Evolutionary conservation across 2,888 invertebrate genomes (phyloP), one percentile per base, ranked within the genome.

Genomic region (Agrochola litura): DNA sequence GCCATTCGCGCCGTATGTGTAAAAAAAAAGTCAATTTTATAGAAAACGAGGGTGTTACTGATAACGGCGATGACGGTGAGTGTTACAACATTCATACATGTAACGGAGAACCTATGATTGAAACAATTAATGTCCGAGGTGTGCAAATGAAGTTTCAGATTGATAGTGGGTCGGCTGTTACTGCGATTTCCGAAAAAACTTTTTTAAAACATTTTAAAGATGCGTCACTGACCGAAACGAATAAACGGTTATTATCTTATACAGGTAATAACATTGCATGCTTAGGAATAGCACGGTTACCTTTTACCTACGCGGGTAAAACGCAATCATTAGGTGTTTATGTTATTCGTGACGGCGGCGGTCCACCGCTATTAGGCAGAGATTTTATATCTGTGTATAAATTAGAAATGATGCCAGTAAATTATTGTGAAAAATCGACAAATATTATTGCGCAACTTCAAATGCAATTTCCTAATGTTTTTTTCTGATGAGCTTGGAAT

Each of bases 131-230:
- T 60, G 25, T 60, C 14, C 58, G 6, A 25, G 58, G 58, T 6
- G 58, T 58, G n/a, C 58, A 58, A 58, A 58, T 58, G n/a, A 58
- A 58, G 58, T 58, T 56, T 58, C 58, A 58, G 5, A 58, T 58
- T n/a, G 25, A 58, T 8, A 58, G 58, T 58, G n/a, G 58, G n/a
- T 58, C 58, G n/a, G 58, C 25, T 30, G 58, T 37, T 37, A 43
- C 43, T 43, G 43, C 10, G 43, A 43, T 43, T 43, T 43, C 43
- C 43, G 43, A 43, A 43, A 43, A 41, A 41, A 41, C 41, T 41
- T 41, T 8, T 41, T 1, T 41, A 41, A 8, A 41, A 41, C 8
- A 41, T 41, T 41, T 43, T 14, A 22, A 52, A 22, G 52, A 22
- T 22, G 9, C 19, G 52, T 52, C 22, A 22, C 52, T 52, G 52